These are phyloP conservation scores for Pseudorasbora parva DNA, from an alignment of 2,113 vertebrate species.

Conservation along the genomic window DNA sequence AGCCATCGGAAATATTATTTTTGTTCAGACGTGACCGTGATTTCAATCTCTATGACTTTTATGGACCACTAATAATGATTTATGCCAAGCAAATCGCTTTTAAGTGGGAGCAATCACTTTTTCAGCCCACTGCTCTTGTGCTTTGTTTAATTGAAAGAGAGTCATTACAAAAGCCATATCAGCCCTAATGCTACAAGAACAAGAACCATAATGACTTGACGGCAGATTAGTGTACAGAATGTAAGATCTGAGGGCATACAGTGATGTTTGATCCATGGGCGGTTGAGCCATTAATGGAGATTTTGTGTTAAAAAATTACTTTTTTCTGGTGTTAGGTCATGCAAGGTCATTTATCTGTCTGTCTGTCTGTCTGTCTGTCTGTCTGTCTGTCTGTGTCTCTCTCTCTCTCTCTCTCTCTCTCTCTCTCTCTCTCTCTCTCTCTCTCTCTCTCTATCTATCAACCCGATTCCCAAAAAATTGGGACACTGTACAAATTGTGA, in stretches of 20 bases:
- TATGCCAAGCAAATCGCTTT: slow-evolving; percentile 60
- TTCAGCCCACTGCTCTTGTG: slow-evolving; percentile 50
- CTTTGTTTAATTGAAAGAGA: slow-evolving; percentile 59
- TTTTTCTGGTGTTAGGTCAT: neutral
- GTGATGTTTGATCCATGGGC: neutral
- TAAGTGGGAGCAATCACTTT: slow-evolving; percentile 53
- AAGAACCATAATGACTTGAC: slow-evolving; percentile 36
- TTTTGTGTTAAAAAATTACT: slow-evolving; percentile 8
- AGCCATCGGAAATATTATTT: slow-evolving; percentile 57
- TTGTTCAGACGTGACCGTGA: slow-evolving; percentile 50
- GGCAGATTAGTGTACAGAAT: neutral
- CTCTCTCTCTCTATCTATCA: too few species aligned
- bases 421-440: too few species aligned
- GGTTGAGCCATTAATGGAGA: slow-evolving; percentile 12
- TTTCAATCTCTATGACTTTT: slow-evolving; percentile 52
- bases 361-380: too few species aligned
- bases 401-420: too few species aligned
- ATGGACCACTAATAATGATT: slow-evolving; percentile 59
- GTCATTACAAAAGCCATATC: slow-evolving; percentile 51
- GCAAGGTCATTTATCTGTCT: neutral
- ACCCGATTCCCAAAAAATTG: too few species aligned
- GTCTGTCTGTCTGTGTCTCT: too few species aligned
- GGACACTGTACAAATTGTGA: too few species aligned
- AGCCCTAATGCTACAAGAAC: slow-evolving; percentile 52
- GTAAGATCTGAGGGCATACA: neutral